A percentile compares a stretch with the other conserved stretches of the same genome.
phyloP scores from a whole-genome alignment of 1,140 invertebrate species.

The Drosophila sucinea region DNA sequence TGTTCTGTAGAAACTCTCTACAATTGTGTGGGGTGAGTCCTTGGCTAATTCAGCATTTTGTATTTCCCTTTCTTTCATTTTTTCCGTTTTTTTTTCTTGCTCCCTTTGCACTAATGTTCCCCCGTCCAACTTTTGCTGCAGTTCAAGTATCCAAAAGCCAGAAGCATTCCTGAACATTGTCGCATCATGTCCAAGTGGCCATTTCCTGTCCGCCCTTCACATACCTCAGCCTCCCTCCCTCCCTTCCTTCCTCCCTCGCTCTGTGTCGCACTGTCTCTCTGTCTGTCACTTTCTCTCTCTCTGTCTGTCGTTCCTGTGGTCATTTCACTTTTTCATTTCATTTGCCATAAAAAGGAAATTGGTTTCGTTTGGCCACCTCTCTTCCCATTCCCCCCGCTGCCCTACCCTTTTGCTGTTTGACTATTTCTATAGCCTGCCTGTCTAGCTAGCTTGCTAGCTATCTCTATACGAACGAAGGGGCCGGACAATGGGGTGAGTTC shows the following conservation, averaged over 20 bases:
- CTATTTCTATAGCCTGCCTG: constrained; percentile 13
- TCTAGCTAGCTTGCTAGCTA: constrained; percentile 12
- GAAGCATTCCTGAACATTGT: constrained; percentile 48
- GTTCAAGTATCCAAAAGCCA: constrained; percentile 35
- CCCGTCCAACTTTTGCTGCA: constrained; percentile 18
- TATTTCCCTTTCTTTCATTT: constrained; percentile 26
- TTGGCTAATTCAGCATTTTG: constrained; percentile 67
- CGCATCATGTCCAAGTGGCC: constrained; percentile 59
- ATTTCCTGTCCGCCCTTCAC: constrained; percentile 50
- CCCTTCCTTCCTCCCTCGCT: constrained; percentile 11
- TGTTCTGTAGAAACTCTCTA: constrained; percentile 20
- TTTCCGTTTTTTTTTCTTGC: constrained; percentile 18
- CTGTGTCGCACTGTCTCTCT: background rate
- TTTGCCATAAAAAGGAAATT: constrained; percentile 82
- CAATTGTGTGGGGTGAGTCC: constrained; percentile 33
- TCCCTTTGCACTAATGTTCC: constrained; percentile 42
- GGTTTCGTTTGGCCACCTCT: constrained; percentile 71
- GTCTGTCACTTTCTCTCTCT: constrained; percentile 8
- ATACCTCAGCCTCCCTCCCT: constrained; percentile 12
- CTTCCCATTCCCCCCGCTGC: background rate
- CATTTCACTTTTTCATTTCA: constrained; percentile 82
- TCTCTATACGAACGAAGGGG: constrained; percentile 9
- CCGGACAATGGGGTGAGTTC: constrained; percentile 1
- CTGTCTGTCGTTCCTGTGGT: constrained; percentile 49
- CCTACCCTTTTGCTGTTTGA: background rate